These are phyloP conservation scores for Catocala fraxini DNA, from an alignment of 2,888 invertebrate genomes.

Conservation along the genomic window DNA sequence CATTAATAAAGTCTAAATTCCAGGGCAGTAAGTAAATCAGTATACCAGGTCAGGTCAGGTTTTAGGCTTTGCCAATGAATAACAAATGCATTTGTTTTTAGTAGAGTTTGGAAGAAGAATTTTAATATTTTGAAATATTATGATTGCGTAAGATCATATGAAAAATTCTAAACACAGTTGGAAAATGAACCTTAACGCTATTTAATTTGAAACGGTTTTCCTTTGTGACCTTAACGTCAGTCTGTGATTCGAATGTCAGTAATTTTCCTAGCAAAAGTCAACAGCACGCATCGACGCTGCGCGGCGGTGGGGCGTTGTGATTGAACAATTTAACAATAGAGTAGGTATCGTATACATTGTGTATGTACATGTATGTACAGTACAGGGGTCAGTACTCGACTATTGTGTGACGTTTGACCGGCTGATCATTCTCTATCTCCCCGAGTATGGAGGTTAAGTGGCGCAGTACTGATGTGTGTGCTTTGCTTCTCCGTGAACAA, in stretches of 20 bases:
- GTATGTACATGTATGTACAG: conserved; percentile 15
- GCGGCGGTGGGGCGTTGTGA: conserved; percentile 27
- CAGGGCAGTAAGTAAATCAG: too few relatives aligned
- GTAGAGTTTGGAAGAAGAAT: too few relatives aligned
- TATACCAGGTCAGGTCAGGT: too few relatives aligned
- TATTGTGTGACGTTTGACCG: conserved; percentile 53
- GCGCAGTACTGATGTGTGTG: conserved; percentile 10
- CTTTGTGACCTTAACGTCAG: conserved; percentile 9
- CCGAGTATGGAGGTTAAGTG: conserved; percentile 1
- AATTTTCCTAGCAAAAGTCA: conserved; percentile 19
- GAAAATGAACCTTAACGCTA: background rate
- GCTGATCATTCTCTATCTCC: conserved; percentile 29
- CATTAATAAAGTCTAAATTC: too few relatives aligned
- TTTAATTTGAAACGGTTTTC: conserved; percentile 3
- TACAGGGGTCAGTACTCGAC: conserved; percentile 49
- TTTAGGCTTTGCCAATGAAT: too few relatives aligned
- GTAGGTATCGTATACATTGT: conserved; percentile 8
- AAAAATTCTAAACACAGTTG: background rate
- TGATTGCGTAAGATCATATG: too few relatives aligned
- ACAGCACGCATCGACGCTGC: conserved; percentile 19
- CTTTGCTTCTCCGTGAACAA: background rate
- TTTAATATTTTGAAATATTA: too few relatives aligned
- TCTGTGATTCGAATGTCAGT: conserved; percentile 6
- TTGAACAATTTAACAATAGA: conserved; percentile 56
- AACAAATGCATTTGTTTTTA: too few relatives aligned